Conservation (phyloP, 2,888 invertebrate genomes). For the Luperina testacea region DNA sequence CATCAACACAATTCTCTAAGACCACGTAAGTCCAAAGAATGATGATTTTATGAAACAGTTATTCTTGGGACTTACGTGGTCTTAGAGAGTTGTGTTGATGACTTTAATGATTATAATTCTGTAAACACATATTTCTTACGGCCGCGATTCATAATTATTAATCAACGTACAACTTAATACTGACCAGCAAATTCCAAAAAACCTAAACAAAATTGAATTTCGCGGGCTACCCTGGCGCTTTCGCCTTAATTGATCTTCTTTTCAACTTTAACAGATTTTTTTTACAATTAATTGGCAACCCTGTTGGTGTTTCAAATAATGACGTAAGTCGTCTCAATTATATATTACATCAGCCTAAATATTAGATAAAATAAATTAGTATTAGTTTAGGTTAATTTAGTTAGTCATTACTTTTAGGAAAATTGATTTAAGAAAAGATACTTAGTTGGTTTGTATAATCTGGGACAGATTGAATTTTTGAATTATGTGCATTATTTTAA, state of each 20-base stretch:
- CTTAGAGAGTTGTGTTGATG: no score
- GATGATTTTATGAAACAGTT: no score
- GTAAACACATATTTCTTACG: no score
- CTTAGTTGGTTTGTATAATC: not conserved
- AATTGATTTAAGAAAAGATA: conserved; percentile 24
- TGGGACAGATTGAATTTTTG: not conserved
- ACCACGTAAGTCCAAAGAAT: no score
- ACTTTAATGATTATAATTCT: no score
- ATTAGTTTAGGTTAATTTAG: conserved; percentile 25
- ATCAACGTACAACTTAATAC: no score
- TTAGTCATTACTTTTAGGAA: conserved; percentile 12
- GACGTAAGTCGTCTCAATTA: conserved; percentile 16
- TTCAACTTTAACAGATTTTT: not conserved
- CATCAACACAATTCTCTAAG: no score
- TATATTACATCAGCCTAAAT: conserved; percentile 44
- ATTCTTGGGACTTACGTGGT: no score
- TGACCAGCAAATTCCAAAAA: no score
- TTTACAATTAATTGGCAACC: conserved; percentile 12
- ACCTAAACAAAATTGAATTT: no score
- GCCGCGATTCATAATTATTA: no score
- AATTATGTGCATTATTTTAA: not conserved
- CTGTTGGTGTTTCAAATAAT: conserved; percentile 15
- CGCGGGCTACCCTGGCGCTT: no score
- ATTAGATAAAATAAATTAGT: conserved; percentile 34
- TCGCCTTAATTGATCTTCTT: not conserved